These are phyloP conservation scores for Psococerastis gibbosa DNA, from an alignment of 2,888 invertebrate species.

Conservation along the genomic window DNA sequence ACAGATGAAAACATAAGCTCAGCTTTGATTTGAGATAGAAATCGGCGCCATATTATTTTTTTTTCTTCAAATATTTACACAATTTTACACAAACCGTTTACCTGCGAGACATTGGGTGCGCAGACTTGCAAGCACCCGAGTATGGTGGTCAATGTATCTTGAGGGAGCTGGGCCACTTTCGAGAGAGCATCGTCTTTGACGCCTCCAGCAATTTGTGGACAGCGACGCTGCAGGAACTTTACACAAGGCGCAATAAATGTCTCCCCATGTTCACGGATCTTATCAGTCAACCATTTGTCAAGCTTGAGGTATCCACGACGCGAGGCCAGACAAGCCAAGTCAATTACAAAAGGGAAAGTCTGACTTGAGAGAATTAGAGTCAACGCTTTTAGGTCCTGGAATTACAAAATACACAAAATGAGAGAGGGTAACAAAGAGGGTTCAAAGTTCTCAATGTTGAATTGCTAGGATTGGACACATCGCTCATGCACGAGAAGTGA, in stretches of 20 bases:
- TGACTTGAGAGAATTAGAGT: conserved; percentile 79
- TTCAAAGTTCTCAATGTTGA: neutral
- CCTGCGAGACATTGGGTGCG: conserved; percentile 26
- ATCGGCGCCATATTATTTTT: too few species aligned
- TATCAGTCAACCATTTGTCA: conserved; percentile 97
- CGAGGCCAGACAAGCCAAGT: conserved; percentile 92
- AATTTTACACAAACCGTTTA: too few species aligned
- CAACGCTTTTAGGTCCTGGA: conserved; percentile 57
- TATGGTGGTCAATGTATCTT: conserved; percentile 81
- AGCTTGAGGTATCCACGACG: conserved; percentile 90
- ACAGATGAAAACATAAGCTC: too few species aligned
- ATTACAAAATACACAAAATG: conserved; percentile 14
- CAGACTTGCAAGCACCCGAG: conserved; percentile 62
- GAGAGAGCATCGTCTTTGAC: conserved; percentile 63
- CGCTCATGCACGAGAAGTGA: too few species aligned
- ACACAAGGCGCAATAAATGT: conserved; percentile 70
- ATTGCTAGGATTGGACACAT: too few species aligned
- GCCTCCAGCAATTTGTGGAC: conserved; percentile 66
- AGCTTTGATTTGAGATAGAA: too few species aligned
- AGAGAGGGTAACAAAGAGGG: neutral
- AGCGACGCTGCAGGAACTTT: conserved; percentile 73
- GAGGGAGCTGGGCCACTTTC: conserved; percentile 71
- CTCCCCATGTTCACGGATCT: conserved; percentile 89
- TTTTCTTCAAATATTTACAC: too few species aligned
- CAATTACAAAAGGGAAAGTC: conserved; percentile 90